Conservation (phyloP, 2,113 vertebrate species). For the Globicephala melas region DNA sequence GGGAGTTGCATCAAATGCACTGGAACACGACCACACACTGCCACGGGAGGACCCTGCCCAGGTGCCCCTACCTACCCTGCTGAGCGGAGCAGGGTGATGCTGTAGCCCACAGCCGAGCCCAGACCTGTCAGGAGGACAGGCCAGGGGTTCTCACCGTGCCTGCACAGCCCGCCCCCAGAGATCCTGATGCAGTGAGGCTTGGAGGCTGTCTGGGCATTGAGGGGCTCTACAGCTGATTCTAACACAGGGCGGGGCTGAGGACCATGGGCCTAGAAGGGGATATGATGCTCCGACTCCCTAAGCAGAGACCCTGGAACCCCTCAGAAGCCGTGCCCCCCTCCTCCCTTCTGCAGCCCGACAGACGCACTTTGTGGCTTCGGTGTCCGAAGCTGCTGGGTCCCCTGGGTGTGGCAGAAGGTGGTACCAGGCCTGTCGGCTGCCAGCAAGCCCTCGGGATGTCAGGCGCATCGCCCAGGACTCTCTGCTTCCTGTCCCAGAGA, state of each 20-base stretch:
- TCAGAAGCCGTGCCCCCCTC: fast-evolving
- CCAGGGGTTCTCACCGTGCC: not conserved
- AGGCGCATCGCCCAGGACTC: not conserved
- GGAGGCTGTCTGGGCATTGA: not conserved
- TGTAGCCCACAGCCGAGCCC: fast-evolving
- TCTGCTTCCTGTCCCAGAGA: not conserved
- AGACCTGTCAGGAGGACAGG: not conserved
- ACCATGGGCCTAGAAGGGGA: not conserved
- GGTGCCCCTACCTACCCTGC: not conserved
- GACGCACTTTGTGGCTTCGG: not conserved
- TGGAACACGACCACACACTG: fast-evolving
- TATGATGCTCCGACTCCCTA: fast-evolving
- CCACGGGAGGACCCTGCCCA: not conserved
- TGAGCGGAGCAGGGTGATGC: not conserved
- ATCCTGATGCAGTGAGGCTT: not conserved
- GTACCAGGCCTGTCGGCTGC: not conserved
- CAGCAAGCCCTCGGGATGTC: not conserved
- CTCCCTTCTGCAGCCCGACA: not conserved
- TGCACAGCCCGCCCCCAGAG: not conserved
- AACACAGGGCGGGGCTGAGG: fast-evolving
- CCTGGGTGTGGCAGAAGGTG: not conserved
- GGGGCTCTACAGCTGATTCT: not conserved
- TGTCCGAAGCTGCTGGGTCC: not conserved
- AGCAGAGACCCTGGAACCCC: not conserved
- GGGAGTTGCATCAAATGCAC: not conserved